Evolutionary conservation across 35 echinoderm and acorn worm genomes (phyloP), one percentile per base, ranked within the genome.

Genomic region (Diadema setosum): DNA sequence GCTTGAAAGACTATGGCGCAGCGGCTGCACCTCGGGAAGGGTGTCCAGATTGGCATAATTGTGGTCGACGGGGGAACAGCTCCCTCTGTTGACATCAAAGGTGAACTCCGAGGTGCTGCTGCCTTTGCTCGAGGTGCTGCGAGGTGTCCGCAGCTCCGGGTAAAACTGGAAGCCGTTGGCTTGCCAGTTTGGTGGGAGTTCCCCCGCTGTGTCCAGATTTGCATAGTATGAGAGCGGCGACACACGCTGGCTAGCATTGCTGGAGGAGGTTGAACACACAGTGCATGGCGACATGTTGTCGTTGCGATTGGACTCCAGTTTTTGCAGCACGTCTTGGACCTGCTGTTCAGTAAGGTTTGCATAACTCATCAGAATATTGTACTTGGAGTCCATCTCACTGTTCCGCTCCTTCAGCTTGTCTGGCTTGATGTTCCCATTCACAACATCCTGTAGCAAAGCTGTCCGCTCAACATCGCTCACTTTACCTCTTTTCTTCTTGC

Each of bases 171-270:
- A 85, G 3, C 64, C 83, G 48, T 83, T 83, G 46, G 81, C 41
- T 34, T 83, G 46, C 40, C 65, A 93, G 64, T 89, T 84, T 36
- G 81, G 87, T 18, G 91, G 91, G 32, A 97, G 80, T 57, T 97
- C 95, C 23, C 91, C 95, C 6, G 86, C 89, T 0, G 87, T 97
- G 88, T 97, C 95, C 58, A 97, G 81, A 63, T 97, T 97, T 73
- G 91, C 91, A 73, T 97, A 97, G 57, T 88, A 94, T 11, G 86
- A 60, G n/a, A 52, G 43, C 27, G 83, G 92, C 0, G 85, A 94
- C n/a, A 58, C 90, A 14, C 55, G 43, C 32, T 65, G 85, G 16
- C 58, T 80, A 5, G 84, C 35, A 17, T 83, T 43, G 21, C 74
- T 87, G 12, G 69, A 70, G 24, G 85, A 74, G 0, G 32, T 76